These are phyloP conservation scores for Linepithema humile DNA, from an alignment of 1,140 invertebrate species.

Conservation along the genomic window DNA sequence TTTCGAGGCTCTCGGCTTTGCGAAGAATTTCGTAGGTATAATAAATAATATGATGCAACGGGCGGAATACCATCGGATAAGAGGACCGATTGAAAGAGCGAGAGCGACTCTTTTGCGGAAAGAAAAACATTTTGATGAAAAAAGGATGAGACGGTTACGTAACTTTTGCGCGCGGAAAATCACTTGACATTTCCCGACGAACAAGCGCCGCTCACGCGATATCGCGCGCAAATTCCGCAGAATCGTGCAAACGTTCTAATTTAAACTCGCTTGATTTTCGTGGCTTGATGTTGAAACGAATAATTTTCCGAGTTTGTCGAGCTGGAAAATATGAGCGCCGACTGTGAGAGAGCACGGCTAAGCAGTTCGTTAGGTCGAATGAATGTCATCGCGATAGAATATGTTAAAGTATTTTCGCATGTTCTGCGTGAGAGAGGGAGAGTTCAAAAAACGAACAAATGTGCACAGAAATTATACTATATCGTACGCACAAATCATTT, in stretches of 20 bases:
- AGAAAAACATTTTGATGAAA: slow-evolving; percentile 3
- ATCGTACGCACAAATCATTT: no score
- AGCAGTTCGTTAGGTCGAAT: slow-evolving; percentile 40
- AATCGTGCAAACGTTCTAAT: slow-evolving; percentile 25
- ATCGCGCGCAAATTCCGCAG: neutral
- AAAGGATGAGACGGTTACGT: neutral
- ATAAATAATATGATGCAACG: slow-evolving; percentile 66
- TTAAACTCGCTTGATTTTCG: slow-evolving; percentile 40
- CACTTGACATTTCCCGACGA: neutral
- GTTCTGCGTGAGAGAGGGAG: neutral
- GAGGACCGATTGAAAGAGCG: slow-evolving; percentile 16
- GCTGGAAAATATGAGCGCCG: neutral
- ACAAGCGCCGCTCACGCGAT: neutral
- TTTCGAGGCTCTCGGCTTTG: slow-evolving; percentile 18
- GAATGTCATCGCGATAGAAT: neutral
- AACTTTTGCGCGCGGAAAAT: slow-evolving; percentile 16
- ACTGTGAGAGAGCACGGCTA: neutral
- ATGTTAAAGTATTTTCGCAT: slow-evolving; percentile 1
- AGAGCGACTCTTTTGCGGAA: neutral
- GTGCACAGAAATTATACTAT: no score
- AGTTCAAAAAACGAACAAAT: no score
- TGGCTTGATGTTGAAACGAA: slow-evolving; percentile 33
- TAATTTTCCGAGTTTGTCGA: slow-evolving; percentile 41
- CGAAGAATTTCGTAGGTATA: slow-evolving; percentile 67
- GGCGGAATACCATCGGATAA: neutral